Evolutionary conservation across 1,140 invertebrate genomes (phyloP).

Genomic region (Dolichoris vasculosae): DNA sequence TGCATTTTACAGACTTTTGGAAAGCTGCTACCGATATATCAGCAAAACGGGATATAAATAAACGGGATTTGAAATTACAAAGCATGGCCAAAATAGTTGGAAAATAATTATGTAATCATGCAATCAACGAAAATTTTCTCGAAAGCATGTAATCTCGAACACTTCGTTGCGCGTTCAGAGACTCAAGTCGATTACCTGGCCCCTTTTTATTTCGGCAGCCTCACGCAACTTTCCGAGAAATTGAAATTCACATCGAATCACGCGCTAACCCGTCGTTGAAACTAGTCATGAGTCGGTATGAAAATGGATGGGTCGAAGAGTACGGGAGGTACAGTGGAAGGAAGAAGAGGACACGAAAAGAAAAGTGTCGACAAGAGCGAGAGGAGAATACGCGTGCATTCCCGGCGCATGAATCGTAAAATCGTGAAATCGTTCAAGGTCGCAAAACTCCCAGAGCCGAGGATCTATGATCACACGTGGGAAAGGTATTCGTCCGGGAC

Average conservation of each 20-base stretch:
- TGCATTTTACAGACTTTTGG: too few species aligned
- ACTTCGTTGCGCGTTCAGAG: too few species aligned
- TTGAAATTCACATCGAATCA: constrained; percentile 3
- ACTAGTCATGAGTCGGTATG: background rate
- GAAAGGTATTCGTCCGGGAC: constrained; percentile 52
- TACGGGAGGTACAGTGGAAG: background rate
- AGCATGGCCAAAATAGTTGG: too few species aligned
- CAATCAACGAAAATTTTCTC: background rate
- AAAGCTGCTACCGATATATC: too few species aligned
- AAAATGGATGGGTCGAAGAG: background rate
- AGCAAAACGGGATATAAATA: too few species aligned
- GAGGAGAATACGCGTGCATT: constrained; percentile 50
- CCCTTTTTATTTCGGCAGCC: background rate
- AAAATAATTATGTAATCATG: too few species aligned
- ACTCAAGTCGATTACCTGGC: background rate
- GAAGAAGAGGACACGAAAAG: background rate
- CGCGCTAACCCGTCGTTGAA: background rate
- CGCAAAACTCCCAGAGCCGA: background rate
- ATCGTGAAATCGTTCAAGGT: constrained; percentile 60
- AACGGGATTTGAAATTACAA: too few species aligned
- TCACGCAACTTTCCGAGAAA: constrained; percentile 18
- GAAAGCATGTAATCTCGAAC: background rate
- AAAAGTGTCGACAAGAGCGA: background rate
- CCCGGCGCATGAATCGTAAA: constrained; percentile 57
- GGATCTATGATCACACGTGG: constrained; percentile 54